Evolutionary conservation across 2,797 vertebrate species (phyloP).

Genomic region (Pipistrellus pipistrellus): DNA sequence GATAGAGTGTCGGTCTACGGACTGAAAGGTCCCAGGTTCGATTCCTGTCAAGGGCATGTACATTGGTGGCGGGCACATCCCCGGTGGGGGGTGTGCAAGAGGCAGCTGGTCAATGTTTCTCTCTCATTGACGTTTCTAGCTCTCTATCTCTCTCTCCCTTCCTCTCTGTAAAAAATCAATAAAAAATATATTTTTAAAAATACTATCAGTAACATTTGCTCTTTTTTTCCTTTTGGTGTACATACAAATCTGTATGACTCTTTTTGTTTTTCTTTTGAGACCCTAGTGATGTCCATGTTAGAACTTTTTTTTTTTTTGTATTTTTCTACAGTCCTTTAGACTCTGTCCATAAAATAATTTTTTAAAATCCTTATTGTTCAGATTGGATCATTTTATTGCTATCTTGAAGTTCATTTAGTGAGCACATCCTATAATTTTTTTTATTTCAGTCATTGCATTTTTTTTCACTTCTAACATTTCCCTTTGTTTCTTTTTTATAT

Average conservation of each 20-base stretch:
- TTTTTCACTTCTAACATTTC: conserved; percentile 23
- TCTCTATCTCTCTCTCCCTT: no score
- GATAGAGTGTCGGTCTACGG: no score
- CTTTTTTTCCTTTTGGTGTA: background rate
- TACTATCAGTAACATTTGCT: background rate
- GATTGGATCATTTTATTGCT: background rate
- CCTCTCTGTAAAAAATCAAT: no score
- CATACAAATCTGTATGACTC: background rate
- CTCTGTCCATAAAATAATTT: background rate
- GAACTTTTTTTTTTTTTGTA: background rate
- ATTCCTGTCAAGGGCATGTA: no score
- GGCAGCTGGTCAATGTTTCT: no score
- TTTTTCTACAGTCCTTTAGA: background rate
- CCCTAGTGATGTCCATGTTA: background rate
- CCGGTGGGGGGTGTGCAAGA: no score
- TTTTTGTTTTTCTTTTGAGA: background rate
- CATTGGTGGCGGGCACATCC: no score
- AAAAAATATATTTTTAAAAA: background rate
- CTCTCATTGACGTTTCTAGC: no score
- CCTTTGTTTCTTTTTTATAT: background rate
- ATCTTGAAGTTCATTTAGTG: background rate
- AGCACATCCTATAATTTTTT: background rate
- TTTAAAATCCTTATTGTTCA: background rate
- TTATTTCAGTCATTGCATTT: background rate
- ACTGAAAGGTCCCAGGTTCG: no score